These are phyloP conservation scores for Syngnathoides biaculeatus DNA, from an alignment of 2,113 vertebrate species.

Conservation along the genomic window DNA sequence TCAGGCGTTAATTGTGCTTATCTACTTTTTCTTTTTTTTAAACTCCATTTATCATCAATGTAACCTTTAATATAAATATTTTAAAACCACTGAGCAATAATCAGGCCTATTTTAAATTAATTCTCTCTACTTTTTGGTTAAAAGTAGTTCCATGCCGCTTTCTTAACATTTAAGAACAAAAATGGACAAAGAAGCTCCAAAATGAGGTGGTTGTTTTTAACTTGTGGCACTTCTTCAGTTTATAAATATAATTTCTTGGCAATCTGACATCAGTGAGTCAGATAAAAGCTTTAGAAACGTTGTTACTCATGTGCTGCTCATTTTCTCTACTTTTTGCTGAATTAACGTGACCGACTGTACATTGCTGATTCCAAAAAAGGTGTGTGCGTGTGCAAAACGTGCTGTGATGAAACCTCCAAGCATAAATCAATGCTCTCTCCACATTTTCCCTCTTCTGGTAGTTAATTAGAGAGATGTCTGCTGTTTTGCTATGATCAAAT, in stretches of 20 bases:
- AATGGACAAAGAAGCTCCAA: no score
- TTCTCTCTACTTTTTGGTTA: neutral
- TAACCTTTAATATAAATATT: neutral
- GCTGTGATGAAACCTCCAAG: neutral
- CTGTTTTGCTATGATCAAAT: no score
- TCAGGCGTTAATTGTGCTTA: neutral
- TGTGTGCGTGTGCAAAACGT: neutral
- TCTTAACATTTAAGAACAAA: no score
- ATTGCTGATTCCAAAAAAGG: no score
- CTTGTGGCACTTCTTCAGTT: no score
- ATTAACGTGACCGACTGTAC: neutral
- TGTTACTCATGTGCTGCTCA: no score
- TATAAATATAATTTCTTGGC: no score
- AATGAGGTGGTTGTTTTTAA: no score
- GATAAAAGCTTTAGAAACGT: neutral
- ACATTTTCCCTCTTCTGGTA: neutral
- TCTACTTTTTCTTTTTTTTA: no score
- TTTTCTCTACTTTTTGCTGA: neutral
- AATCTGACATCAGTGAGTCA: neutral
- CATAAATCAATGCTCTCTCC: neutral
- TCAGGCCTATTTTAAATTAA: neutral
- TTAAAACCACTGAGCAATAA: neutral
- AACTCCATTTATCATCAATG: neutral
- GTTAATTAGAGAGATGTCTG: no score
- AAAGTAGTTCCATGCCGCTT: no score